phyloP scores from a whole-genome alignment of 1,140 invertebrate genomes.

The Lordiphosa stackelbergi region DNA sequence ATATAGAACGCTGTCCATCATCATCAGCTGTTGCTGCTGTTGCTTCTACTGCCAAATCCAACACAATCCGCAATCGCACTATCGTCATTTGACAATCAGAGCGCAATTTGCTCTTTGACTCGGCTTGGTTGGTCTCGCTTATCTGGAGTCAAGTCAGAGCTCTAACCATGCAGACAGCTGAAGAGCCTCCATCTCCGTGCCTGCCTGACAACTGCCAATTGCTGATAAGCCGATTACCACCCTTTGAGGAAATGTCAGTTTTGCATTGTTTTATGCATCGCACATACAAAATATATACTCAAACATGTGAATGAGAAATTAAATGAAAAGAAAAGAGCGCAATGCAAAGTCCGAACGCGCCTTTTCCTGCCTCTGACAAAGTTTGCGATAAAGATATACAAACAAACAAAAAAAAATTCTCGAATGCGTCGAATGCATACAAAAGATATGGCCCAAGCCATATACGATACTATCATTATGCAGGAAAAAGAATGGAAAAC shows the following conservation, averaged over 20 bases:
- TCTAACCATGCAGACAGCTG: conserved; percentile 28
- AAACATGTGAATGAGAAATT: conserved; percentile 12
- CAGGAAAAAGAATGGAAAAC: conserved; percentile 13
- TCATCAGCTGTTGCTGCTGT: conserved; percentile 6
- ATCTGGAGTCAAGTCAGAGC: conserved; percentile 30
- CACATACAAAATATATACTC: conserved; percentile 47
- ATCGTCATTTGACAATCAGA: conserved; percentile 51
- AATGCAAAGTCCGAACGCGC: conserved; percentile 61
- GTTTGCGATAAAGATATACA: conserved; percentile 59
- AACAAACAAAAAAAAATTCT: conserved; percentile 40
- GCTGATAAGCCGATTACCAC: conserved; percentile 49
- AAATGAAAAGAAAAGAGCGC: conserved; percentile 22
- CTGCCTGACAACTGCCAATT: conserved; percentile 22
- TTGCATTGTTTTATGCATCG: conserved; percentile 56
- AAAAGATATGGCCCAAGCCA: conserved; percentile 52
- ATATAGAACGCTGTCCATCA: background rate
- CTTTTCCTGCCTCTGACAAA: conserved; percentile 65
- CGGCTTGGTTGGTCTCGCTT: conserved; percentile 21
- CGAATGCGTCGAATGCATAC: conserved; percentile 64
- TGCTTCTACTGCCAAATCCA: background rate
- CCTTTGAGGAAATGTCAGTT: conserved; percentile 65
- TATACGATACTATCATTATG: conserved; percentile 31
- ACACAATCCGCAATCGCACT: conserved; percentile 12
- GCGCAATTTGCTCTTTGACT: conserved; percentile 63
- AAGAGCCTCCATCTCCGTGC: conserved; percentile 11